These are phyloP conservation scores for Plectropomus leopardus DNA, from an alignment of 2,113 vertebrate species.

Conservation along the genomic window DNA sequence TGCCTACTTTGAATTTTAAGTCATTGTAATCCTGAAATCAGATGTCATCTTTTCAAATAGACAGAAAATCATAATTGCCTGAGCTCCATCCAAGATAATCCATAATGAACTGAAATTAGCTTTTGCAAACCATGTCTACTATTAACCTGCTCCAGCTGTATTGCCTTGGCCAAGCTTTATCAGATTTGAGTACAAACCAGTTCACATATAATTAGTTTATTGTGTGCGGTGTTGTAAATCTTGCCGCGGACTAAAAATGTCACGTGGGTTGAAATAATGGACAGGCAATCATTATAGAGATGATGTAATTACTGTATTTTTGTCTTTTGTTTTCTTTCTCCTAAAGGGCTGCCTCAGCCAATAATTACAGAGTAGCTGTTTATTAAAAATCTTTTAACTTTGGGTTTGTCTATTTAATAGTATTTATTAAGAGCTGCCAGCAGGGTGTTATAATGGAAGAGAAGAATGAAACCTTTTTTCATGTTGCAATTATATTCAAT, in stretches of 20 bases:
- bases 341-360: constrained; percentile 49
- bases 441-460: constrained; percentile 26
- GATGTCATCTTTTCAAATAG: constrained; percentile 17
- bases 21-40: background rate
- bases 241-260: constrained; percentile 72
- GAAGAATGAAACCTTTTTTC: constrained; percentile 9
- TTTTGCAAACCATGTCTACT: constrained; percentile 28
- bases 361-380: constrained; percentile 62
- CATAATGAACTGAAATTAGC: constrained; percentile 62
- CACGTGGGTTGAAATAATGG: constrained; percentile 73
- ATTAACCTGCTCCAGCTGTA: constrained; percentile 64
- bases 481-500: constrained; percentile 24
- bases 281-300: constrained; percentile 71
- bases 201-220: constrained; percentile 80
- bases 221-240: constrained; percentile 76
- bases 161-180: constrained; percentile 57
- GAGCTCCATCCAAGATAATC: constrained; percentile 44
- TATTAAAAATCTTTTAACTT: constrained; percentile 60
- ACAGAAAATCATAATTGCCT: constrained; percentile 48
- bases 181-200: constrained; percentile 69
- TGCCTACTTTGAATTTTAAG: background rate
- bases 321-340: constrained; percentile 28
- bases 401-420: constrained; percentile 28
- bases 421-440: constrained; percentile 24
- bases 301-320: constrained; percentile 74